Percentiles rank a stretch among this genome's conserved stretches.
Conservation (phyloP, 2,888 invertebrate species). For the Thymelicus acteon region DNA sequence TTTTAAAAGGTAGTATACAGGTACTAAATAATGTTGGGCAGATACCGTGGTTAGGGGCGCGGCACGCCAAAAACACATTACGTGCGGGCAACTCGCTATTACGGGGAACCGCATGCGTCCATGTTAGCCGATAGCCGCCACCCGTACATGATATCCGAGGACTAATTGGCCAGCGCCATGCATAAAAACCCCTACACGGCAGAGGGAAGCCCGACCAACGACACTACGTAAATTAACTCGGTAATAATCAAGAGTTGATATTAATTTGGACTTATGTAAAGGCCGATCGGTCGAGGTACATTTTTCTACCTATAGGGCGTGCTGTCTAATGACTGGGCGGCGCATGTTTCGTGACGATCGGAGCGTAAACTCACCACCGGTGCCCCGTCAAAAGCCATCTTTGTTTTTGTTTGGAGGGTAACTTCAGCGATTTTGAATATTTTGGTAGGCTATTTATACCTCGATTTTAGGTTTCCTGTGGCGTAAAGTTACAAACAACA, state of each 20-base stretch:
- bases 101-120: conserved; percentile 78
- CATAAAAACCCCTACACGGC: conserved; percentile 72
- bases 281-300: conserved; percentile 64
- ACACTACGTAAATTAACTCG: conserved; percentile 42
- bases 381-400: conserved; percentile 61
- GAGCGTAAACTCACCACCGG: conserved; percentile 70
- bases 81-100: conserved; percentile 74
- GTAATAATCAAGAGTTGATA: conserved; percentile 47
- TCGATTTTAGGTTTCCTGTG: conserved; percentile 11
- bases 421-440: conserved; percentile 39
- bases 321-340: conserved; percentile 70
- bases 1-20: conserved; percentile 71
- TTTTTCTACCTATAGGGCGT: conserved; percentile 64
- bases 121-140: conserved; percentile 70
- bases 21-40: conserved; percentile 73
- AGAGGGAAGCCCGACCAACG: conserved; percentile 65
- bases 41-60: conserved; percentile 72
- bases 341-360: conserved; percentile 68
- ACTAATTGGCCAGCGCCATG: conserved; percentile 78
- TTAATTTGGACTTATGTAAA: conserved; percentile 59
- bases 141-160: conserved; percentile 72
- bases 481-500: conserved; percentile 5
- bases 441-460: conserved; percentile 10
- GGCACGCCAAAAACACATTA: conserved; percentile 82
- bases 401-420: conserved; percentile 64